Conservation (phyloP, 1,140 invertebrate species). For the Drosophila persimilis region DNA sequence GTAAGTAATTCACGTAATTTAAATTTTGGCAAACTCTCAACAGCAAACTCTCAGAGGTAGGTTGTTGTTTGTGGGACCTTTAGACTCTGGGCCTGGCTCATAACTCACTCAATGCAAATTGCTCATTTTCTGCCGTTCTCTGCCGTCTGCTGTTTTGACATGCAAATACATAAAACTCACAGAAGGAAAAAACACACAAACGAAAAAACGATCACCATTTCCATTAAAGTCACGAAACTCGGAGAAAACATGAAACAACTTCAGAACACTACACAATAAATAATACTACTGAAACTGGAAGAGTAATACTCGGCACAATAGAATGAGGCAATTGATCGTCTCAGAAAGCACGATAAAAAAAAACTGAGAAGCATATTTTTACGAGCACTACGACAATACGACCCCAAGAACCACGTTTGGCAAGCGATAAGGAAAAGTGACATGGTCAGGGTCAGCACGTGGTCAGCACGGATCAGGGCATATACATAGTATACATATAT, state of each 20-base stretch:
- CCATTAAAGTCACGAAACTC: conserved; percentile 62
- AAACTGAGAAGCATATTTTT: conserved; percentile 34
- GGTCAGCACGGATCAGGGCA: conserved; percentile 16
- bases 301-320: conserved; percentile 26
- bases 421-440: conserved; percentile 68
- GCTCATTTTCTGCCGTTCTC: neutral
- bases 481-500: conserved; percentile 6
- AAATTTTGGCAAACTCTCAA: conserved; percentile 15
- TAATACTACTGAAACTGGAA: conserved; percentile 18
- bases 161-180: conserved; percentile 32
- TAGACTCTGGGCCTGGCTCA: conserved; percentile 13
- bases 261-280: conserved; percentile 5
- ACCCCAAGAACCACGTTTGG: conserved; percentile 48
- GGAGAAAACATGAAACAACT: conserved; percentile 36
- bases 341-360: conserved; percentile 39
- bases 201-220: conserved; percentile 43
- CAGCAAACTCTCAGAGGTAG: conserved; percentile 14
- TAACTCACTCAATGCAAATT: conserved; percentile 46
- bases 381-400: conserved; percentile 36
- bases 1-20: conserved; percentile 4
- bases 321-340: conserved; percentile 51
- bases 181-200: conserved; percentile 5
- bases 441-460: conserved; percentile 68
- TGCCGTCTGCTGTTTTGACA: conserved; percentile 2
- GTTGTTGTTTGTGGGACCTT: conserved; percentile 18